These are phyloP conservation scores for Scopus umbretta DNA, from an alignment of 2,113 vertebrate genomes.

Conservation along the genomic window DNA sequence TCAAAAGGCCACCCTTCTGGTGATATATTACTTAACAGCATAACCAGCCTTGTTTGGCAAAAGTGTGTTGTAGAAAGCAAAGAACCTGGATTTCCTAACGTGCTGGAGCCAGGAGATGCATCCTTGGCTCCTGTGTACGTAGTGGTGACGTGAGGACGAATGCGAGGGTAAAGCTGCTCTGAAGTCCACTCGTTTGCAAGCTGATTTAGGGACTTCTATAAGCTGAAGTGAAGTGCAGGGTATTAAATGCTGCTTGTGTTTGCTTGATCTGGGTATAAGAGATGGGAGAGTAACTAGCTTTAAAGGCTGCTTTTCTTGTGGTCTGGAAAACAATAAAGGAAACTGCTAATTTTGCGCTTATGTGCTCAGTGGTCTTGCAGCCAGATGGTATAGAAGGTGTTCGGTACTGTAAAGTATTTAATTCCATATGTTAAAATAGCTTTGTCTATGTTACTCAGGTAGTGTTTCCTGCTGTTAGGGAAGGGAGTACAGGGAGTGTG, in stretches of 20 bases:
- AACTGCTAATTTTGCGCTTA: neutral
- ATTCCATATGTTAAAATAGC: neutral
- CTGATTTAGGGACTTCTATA: neutral
- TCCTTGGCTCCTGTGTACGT: fast-evolving
- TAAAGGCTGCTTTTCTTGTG: neutral
- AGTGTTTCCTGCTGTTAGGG: neutral
- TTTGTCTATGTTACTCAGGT: neutral
- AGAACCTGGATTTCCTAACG: neutral
- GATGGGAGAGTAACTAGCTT: neutral
- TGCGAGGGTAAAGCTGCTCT: neutral
- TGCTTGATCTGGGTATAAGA: neutral
- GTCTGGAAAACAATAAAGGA: neutral
- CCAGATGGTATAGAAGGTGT: neutral
- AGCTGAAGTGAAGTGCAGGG: neutral
- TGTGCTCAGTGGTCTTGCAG: neutral
- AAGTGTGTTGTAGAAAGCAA: neutral
- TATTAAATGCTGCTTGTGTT: neutral
- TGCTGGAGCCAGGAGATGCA: neutral
- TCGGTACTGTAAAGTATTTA: neutral
- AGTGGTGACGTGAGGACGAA: neutral
- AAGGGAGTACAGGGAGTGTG: neutral
- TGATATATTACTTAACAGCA: neutral
- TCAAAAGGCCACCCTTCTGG: neutral
- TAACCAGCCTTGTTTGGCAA: neutral
- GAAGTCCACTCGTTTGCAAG: neutral